Base-by-base conservation (phyloP, 2,113 vertebrate genomes). In the Anolis sagrei region DNA sequence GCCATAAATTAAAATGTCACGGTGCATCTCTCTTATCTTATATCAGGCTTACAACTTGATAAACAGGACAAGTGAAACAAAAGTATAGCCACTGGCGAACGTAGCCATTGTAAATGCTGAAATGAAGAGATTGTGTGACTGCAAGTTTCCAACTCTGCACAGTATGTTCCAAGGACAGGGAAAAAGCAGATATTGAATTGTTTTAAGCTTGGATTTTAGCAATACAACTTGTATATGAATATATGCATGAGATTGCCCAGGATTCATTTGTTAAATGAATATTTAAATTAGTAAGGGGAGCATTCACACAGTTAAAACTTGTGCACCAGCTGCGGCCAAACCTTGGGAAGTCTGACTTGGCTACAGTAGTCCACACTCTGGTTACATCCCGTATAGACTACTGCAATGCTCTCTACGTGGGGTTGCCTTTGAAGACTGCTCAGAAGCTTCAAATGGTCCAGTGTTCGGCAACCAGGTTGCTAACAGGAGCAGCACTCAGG, bases 61-160 rank as follows among this genome's bases (percentile, higher is more conserved):
- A 2, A 90, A 93, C 92, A 96, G 93, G 91, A 93, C 92, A 96
- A 93, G 91, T 80, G 94, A 93, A 94, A 94, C 94, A 91, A 94
- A 96, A 94, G 93, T 92, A 88, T 80, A 96, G 48, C 23, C 93
- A 92, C 77, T 90, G 85, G 87, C 89, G 95, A 96, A 96, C 93
- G 90, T 70, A 89, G 69, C 79, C 86, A 83, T 94, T 87, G 79
- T 48, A 23, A 87, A 88, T 51, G 88, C 85, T 92, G 88, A 92
- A 92, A 94, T 88, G 70, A 73, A 0, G 92, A 91, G 89, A 91
- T 92, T 93, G 92, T 91, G 89, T 0, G 1, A 83, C 88, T 80
- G 84, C 92, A 92, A 92, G 89, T 91, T 94, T 92, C 86, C 94
- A 93, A 93, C 93, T 95, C 95, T 93, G 94, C 81, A 93, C 88